A percentile compares a stretch with the other conserved stretches of the same genome.
These are phyloP conservation scores for Nasonia longicornis DNA, from an alignment of 1,140 invertebrate species.

Conservation along the genomic window DNA sequence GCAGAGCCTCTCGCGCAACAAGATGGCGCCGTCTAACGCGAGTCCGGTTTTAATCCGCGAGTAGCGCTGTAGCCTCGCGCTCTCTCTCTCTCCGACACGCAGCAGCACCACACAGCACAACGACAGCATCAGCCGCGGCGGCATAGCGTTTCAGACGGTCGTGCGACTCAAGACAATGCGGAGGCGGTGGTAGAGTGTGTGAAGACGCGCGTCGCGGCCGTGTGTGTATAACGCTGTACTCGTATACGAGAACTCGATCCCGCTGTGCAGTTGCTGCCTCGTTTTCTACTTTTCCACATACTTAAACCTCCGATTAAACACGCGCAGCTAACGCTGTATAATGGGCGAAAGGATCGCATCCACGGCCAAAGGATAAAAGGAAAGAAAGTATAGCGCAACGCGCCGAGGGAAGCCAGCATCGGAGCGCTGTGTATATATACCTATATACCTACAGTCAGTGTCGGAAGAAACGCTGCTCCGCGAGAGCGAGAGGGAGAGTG, in stretches of 20 bases:
- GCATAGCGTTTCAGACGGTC: conserved; percentile 46
- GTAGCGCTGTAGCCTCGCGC: no score
- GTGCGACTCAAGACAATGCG: conserved; percentile 53
- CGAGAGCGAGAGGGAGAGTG: not conserved
- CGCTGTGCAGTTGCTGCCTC: no score
- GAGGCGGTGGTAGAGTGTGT: conserved; percentile 44
- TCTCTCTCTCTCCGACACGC: not conserved
- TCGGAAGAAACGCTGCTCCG: not conserved
- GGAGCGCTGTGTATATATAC: no score
- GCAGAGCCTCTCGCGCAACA: not conserved
- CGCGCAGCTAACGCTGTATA: no score
- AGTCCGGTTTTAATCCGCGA: not conserved
- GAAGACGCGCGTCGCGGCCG: conserved; percentile 37
- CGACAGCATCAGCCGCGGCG: conserved; percentile 17
- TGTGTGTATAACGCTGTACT: not conserved
- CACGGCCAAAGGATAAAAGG: not conserved
- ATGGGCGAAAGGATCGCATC: no score
- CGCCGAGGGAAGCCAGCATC: not conserved
- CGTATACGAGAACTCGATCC: no score
- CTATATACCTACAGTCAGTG: not conserved
- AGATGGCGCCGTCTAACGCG: conserved; percentile 34
- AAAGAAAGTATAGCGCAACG: not conserved
- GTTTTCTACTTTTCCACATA: no score
- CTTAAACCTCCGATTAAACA: no score
- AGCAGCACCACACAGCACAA: not conserved